A percentile compares a stretch with the other conserved stretches of the same genome.
These are phyloP conservation scores for Drosophila hawaiiensis DNA, from an alignment of 2,888 invertebrate genomes.

Conservation along the genomic window DNA sequence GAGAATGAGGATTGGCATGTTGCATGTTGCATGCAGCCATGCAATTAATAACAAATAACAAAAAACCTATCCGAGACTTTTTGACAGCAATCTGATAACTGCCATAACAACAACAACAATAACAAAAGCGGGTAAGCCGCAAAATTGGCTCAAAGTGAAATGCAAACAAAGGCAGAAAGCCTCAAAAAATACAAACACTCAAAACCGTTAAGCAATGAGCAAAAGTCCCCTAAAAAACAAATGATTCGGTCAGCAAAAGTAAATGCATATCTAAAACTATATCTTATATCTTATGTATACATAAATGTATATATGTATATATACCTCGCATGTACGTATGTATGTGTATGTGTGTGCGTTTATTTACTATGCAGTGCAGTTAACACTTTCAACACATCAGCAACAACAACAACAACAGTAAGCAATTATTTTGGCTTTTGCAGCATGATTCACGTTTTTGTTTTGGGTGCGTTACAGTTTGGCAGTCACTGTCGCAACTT, in stretches of 20 bases:
- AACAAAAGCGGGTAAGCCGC: constrained; percentile 14
- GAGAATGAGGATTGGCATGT: constrained; percentile 45
- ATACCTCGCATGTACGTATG: not conserved
- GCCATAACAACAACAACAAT: constrained; percentile 26
- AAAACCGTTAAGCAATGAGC: constrained; percentile 61
- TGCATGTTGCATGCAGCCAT: constrained; percentile 61
- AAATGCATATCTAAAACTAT: constrained; percentile 22
- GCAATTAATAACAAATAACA: constrained; percentile 55
- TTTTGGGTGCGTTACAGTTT: constrained; percentile 74
- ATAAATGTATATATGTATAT: not conserved
- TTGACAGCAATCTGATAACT: constrained; percentile 61
- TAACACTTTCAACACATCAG: constrained; percentile 70
- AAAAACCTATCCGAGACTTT: constrained; percentile 41
- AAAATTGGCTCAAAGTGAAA: constrained; percentile 68
- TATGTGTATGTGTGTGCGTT: not conserved
- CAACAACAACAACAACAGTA: too few relatives aligned
- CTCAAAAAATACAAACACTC: not conserved
- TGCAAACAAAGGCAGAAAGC: constrained; percentile 37
- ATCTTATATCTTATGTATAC: constrained; percentile 7
- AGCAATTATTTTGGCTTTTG: constrained; percentile 44
- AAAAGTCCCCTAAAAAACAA: constrained; percentile 26
- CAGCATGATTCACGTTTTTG: constrained; percentile 59
- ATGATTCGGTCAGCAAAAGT: constrained; percentile 54
- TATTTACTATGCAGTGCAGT: constrained; percentile 69
- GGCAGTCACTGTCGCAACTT: constrained; percentile 64